phyloP scores from a whole-genome alignment of 2,113 vertebrate species.

The Uropsilus gracilis region DNA sequence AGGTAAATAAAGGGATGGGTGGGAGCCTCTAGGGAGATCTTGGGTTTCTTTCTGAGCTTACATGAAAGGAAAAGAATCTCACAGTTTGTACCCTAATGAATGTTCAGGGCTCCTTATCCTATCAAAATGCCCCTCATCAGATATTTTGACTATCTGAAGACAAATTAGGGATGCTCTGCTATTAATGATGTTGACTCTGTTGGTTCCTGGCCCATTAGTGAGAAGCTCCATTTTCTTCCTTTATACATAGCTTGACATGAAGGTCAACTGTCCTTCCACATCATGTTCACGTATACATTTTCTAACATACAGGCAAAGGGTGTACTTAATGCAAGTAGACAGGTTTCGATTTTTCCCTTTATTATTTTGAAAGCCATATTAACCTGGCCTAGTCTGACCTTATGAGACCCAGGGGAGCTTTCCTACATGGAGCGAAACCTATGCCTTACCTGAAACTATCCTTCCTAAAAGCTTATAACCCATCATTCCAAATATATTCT shows the following conservation, averaged over 20 bases:
- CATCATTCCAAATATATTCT: slow-evolving; percentile 35
- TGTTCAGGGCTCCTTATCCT: neutral
- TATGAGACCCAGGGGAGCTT: neutral
- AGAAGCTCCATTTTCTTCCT: neutral
- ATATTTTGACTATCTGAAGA: neutral
- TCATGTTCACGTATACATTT: neutral
- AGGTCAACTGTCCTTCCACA: neutral
- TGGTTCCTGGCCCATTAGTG: neutral
- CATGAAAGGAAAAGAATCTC: neutral
- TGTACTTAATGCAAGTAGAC: slow-evolving; percentile 27
- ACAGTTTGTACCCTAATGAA: neutral
- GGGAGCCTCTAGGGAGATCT: neutral
- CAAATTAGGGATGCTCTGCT: neutral
- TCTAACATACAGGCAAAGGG: neutral
- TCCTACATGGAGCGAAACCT: neutral
- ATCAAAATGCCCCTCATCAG: neutral
- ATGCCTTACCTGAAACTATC: neutral
- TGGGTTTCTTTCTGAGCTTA: neutral
- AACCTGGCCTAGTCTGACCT: neutral
- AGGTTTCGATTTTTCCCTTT: slow-evolving; percentile 6
- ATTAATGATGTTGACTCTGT: neutral
- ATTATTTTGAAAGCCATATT: slow-evolving; percentile 51
- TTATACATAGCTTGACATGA: neutral
- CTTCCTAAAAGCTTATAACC: neutral
- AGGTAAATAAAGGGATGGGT: neutral